A percentile compares a stretch with the other conserved stretches of the same genome.
Conservation (phyloP, 1,140 invertebrate species). For the Drosophila obscura region DNA sequence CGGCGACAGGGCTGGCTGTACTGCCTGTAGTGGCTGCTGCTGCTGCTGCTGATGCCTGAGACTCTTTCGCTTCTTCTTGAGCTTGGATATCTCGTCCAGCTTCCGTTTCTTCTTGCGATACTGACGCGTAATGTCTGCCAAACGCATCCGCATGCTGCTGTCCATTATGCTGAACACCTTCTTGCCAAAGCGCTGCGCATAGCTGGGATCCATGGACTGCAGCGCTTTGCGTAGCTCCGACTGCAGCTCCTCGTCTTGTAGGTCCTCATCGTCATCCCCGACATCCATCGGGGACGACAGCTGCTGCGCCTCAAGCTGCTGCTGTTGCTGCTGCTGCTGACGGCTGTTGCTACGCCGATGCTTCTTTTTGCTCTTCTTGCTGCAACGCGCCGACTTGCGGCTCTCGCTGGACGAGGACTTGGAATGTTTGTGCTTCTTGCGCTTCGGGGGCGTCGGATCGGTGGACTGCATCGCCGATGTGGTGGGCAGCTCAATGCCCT, state of each 20-base stretch:
- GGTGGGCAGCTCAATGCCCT: slow-evolving; percentile 74
- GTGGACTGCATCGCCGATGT: slow-evolving; percentile 31
- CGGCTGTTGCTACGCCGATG: slow-evolving; percentile 58
- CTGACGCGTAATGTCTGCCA: slow-evolving; percentile 91
- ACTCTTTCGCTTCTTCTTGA: slow-evolving; percentile 79
- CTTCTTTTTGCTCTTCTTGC: slow-evolving; percentile 81
- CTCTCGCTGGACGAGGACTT: slow-evolving; percentile 72
- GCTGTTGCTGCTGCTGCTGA: slow-evolving; percentile 46
- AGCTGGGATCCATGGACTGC: slow-evolving; percentile 67
- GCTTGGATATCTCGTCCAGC: slow-evolving; percentile 87
- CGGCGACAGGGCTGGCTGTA: slow-evolving; percentile 21
- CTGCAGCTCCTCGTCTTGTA: slow-evolving; percentile 83
- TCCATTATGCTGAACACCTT: slow-evolving; percentile 90
- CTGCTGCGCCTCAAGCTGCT: slow-evolving; percentile 16
- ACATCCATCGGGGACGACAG: not conserved
- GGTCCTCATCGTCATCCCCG: slow-evolving; percentile 55
- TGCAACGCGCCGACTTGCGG: slow-evolving; percentile 72
- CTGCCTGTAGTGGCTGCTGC: slow-evolving; percentile 30
- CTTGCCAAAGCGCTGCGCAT: slow-evolving; percentile 79
- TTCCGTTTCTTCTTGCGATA: slow-evolving; percentile 93
- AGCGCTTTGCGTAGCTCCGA: slow-evolving; percentile 73
- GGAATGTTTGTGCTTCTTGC: slow-evolving; percentile 84
- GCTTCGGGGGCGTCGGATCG: slow-evolving; percentile 64
- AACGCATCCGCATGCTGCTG: slow-evolving; percentile 90
- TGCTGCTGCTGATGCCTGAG: slow-evolving; percentile 57